phyloP scores from a whole-genome alignment of 2,113 vertebrate species.

The Mus spicilegus region DNA sequence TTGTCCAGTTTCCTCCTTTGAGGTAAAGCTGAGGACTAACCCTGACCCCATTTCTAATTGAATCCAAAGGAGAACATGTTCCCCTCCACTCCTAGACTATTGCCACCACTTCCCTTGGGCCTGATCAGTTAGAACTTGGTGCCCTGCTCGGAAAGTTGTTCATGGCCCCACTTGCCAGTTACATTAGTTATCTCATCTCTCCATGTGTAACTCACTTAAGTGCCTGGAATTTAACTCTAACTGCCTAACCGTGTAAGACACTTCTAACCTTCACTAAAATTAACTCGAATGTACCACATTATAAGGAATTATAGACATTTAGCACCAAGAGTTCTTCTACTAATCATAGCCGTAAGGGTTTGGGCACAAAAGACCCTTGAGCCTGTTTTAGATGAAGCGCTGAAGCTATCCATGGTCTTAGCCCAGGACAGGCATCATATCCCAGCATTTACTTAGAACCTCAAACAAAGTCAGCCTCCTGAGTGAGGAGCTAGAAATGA shows the following conservation, averaged over 20 bases:
- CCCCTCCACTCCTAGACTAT: not conserved
- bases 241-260: constrained; percentile 1
- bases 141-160: not conserved
- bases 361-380: not conserved
- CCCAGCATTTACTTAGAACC: not conserved
- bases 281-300: not conserved
- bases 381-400: not conserved
- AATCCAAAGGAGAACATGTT: not conserved
- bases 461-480: not conserved
- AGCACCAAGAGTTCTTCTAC: not conserved
- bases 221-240: not conserved
- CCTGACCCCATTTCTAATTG: not conserved
- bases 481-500: not conserved
- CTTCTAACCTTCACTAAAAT: constrained; percentile 25
- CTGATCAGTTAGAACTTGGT: not conserved
- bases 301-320: not conserved
- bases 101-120: not conserved
- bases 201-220: not conserved
- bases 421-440: not conserved
- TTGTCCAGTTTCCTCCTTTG: not conserved
- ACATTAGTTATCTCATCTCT: not conserved
- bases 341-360: not conserved
- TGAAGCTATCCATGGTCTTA: not conserved
- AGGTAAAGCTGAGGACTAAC: constrained; percentile 2
- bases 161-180: not conserved